Conservation (phyloP, 2,113 vertebrate genomes). For the Megalops atlanticus region DNA sequence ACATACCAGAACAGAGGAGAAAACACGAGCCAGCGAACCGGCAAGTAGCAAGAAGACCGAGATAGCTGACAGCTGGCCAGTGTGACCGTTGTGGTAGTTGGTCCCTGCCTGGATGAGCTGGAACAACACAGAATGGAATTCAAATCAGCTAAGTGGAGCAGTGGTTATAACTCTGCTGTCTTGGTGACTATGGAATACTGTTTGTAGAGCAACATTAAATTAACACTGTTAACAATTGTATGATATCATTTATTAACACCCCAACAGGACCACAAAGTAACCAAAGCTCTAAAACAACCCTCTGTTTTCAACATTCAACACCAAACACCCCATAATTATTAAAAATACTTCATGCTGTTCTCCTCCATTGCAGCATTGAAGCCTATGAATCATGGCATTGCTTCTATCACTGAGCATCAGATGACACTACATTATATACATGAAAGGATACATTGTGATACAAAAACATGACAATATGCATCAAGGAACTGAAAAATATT, state of each 20-base stretch:
- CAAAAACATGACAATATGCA: no score
- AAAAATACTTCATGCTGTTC: no score
- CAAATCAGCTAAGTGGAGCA: not conserved
- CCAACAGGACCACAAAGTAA: not conserved
- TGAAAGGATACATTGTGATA: no score
- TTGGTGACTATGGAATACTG: no score
- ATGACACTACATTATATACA: no score
- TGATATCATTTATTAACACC: no score
- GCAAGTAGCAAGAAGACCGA: conserved; percentile 70
- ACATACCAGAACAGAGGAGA: conserved; percentile 75
- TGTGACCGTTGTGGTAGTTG: conserved; percentile 74
- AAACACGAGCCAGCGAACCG: conserved; percentile 70
- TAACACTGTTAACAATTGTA: not conserved
- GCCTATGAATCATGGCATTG: no score
- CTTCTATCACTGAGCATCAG: no score
- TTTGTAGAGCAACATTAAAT: not conserved
- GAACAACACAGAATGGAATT: not conserved
- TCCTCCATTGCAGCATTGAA: no score
- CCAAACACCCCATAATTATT: not conserved
- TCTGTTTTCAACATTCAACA: not conserved
- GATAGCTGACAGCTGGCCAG: conserved; percentile 76
- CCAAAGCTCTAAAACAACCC: not conserved
- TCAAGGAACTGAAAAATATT: no score
- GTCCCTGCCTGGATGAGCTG: conserved; percentile 74
- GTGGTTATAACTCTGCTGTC: not conserved